Conservation (phyloP, 2,797 vertebrate genomes). For the Manis crassicaudata region DNA sequence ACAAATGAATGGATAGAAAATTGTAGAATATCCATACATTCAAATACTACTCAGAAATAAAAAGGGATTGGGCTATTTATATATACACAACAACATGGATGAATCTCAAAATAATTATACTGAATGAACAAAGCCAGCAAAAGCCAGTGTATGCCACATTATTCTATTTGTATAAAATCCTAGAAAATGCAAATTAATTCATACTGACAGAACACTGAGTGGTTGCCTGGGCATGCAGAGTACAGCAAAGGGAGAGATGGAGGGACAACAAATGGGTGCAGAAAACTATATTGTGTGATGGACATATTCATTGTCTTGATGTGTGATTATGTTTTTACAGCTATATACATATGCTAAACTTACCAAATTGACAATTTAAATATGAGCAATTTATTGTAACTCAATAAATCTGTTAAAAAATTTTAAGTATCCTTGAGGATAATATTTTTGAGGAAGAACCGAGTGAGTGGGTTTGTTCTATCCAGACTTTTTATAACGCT, state of each 20-base stretch:
- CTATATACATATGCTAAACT: neutral
- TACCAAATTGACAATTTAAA: neutral
- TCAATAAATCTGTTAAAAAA: neutral
- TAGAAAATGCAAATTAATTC: slow-evolving; percentile 3
- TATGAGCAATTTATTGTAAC: neutral
- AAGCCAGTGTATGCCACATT: neutral
- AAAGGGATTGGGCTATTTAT: neutral
- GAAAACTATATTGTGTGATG: neutral
- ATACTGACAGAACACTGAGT: neutral
- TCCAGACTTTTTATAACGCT: slow-evolving; percentile 53
- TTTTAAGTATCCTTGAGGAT: neutral
- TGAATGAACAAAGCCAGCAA: neutral
- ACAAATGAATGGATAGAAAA: neutral
- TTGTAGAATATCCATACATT: neutral
- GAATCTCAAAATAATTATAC: neutral
- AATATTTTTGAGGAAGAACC: slow-evolving; percentile 56
- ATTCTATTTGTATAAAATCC: neutral
- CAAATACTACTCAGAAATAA: neutral
- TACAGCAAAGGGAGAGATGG: neutral
- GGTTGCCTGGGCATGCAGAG: neutral
- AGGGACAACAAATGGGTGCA: neutral
- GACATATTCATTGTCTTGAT: neutral
- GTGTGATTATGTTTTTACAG: neutral
- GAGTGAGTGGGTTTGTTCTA: slow-evolving; percentile 40
- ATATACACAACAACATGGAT: neutral